A percentile compares a stretch with the other conserved stretches of the same genome.
phyloP scores from a whole-genome alignment of 2,797 vertebrate genomes.

The Pseudochaenichthys georgianus region DNA sequence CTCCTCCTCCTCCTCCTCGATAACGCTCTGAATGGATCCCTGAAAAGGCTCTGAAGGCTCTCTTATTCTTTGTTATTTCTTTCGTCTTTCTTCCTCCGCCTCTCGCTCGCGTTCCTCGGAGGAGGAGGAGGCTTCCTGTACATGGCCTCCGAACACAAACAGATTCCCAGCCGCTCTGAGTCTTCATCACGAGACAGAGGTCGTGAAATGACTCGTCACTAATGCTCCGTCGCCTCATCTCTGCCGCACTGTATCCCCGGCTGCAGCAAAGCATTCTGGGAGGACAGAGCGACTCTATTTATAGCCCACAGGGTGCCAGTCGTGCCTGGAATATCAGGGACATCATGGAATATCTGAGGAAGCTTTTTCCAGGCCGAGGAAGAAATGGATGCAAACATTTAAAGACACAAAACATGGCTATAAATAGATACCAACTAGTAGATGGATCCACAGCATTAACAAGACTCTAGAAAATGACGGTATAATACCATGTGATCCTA shows the following conservation, averaged over 20 bases:
- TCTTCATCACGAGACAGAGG: conserved; percentile 44
- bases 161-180: conserved; percentile 40
- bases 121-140: conserved; percentile 31
- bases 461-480: too few relatives aligned
- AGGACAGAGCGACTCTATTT: conserved; percentile 43
- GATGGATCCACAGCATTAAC: background rate
- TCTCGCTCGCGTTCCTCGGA: conserved; percentile 27
- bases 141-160: background rate
- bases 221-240: conserved; percentile 32
- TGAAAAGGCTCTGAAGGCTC: conserved; percentile 23
- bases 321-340: conserved; percentile 15
- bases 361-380: background rate
- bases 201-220: conserved; percentile 48
- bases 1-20: background rate
- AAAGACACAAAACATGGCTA: too few relatives aligned
- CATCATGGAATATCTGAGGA: background rate
- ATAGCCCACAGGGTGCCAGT: conserved; percentile 24
- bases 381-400: background rate
- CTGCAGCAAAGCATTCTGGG: conserved; percentile 46
- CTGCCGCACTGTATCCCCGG: conserved; percentile 18
- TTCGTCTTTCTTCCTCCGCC: conserved; percentile 23
- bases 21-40: conserved; percentile 34
- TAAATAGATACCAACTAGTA: too few relatives aligned
- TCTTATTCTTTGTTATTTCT: conserved; percentile 11
- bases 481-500: too few relatives aligned